phyloP scores from a whole-genome alignment of 2,888 invertebrate species.

The Sarcophaga subvicina region DNA sequence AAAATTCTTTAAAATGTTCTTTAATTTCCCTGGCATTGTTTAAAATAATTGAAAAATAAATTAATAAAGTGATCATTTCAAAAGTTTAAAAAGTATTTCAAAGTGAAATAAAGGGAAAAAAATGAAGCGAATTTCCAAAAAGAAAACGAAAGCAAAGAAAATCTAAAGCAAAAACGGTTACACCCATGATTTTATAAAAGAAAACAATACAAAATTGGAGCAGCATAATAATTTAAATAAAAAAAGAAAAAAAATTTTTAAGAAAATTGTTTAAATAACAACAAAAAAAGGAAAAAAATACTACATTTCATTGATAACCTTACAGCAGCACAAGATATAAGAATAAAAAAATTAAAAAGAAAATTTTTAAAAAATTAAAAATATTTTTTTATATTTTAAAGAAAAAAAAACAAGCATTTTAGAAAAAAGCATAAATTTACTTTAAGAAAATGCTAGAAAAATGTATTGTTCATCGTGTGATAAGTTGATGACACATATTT shows the following conservation, averaged over 20 bases:
- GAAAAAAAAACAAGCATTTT: background rate
- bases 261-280: too few relatives aligned
- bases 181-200: constrained; percentile 64
- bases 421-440: constrained; percentile 44
- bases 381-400: too few relatives aligned
- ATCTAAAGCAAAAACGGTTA: constrained; percentile 63
- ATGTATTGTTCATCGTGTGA: constrained; percentile 78
- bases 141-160: constrained; percentile 47
- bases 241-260: background rate
- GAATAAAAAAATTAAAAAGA: too few relatives aligned
- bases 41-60: background rate
- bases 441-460: constrained; percentile 81
- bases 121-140: constrained; percentile 1
- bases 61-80: constrained; percentile 37
- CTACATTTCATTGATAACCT: too few relatives aligned
- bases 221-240: background rate
- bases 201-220: constrained; percentile 1
- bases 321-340: too few relatives aligned
- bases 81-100: constrained; percentile 38
- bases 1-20: constrained; percentile 69
- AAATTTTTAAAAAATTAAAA: too few relatives aligned
- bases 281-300: too few relatives aligned
- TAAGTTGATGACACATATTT: constrained; percentile 82
- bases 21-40: constrained; percentile 19
- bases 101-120: constrained; percentile 58